phyloP scores from a whole-genome alignment of 2,113 vertebrate species.

The Thymallus thymallus region DNA sequence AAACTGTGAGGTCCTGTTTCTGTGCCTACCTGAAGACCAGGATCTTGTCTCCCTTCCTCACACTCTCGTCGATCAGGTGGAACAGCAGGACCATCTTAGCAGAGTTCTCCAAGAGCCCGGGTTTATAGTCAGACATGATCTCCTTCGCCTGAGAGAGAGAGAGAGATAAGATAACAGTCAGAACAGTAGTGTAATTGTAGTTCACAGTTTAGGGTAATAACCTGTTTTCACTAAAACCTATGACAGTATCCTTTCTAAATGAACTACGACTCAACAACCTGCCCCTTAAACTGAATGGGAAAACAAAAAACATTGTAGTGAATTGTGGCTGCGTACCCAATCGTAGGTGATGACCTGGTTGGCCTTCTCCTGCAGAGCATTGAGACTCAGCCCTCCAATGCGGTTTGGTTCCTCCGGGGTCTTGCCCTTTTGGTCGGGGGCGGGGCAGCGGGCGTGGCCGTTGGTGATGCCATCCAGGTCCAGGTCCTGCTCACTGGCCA shows the following conservation, averaged over 20 bases:
- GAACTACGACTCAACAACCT: too few species aligned
- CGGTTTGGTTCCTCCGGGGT: conserved; percentile 76
- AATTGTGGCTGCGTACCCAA: conserved; percentile 76
- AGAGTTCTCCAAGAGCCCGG: conserved; percentile 88
- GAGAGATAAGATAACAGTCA: neutral
- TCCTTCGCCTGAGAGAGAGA: conserved; percentile 82
- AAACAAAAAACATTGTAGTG: neutral
- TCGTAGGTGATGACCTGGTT: conserved; percentile 94
- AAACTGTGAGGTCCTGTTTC: neutral
- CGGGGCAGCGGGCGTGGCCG: conserved; percentile 28
- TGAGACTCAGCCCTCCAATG: conserved; percentile 84
- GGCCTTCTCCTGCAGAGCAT: conserved; percentile 88
- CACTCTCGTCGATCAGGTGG: conserved; percentile 90
- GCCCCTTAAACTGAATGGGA: neutral
- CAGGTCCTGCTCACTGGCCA: conserved; percentile 90
- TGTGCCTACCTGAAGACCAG: conserved; percentile 91
- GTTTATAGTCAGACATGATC: conserved; percentile 87
- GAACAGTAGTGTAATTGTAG: neutral
- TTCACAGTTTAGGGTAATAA: too few species aligned
- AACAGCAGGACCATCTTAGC: conserved; percentile 96
- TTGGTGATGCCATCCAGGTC: conserved; percentile 91
- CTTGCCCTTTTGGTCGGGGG: conserved; percentile 81
- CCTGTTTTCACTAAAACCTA: too few species aligned
- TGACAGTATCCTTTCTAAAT: too few species aligned
- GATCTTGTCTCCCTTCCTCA: conserved; percentile 90